These are phyloP conservation scores for Pararge aegeria DNA, from an alignment of 1,140 invertebrate genomes.

Conservation along the genomic window DNA sequence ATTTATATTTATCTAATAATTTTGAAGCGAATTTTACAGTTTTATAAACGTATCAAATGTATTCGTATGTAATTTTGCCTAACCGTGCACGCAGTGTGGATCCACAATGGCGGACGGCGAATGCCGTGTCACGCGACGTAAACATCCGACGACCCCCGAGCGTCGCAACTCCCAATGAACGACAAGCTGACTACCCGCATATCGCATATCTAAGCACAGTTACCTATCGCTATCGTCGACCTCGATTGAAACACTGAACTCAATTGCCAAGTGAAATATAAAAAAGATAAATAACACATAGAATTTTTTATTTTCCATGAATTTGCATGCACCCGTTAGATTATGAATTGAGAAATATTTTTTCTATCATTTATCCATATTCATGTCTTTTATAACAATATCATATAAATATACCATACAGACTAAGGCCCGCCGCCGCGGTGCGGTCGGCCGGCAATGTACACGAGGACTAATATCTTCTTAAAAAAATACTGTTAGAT, in stretches of 20 bases:
- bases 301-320: conserved; percentile 66
- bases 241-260: conserved; percentile 71
- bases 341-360: conserved; percentile 77
- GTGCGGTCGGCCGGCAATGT: conserved; percentile 64
- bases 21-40: conserved; percentile 27
- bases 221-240: conserved; percentile 47
- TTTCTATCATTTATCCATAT: conserved; percentile 75
- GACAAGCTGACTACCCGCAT: conserved; percentile 42
- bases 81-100: conserved; percentile 12
- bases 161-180: conserved; percentile 27
- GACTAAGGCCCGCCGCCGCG: conserved; percentile 64
- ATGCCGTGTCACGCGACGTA: conserved; percentile 10
- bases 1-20: conserved; percentile 25
- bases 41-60: conserved; percentile 27
- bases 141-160: conserved; percentile 22
- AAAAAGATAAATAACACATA: conserved; percentile 79
- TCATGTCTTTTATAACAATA: conserved; percentile 76
- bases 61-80: conserved; percentile 2
- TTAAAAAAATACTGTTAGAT: conserved; percentile 80
- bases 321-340: conserved; percentile 77
- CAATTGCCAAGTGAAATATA: conserved; percentile 72
- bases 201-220: conserved; percentile 45
- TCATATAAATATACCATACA: conserved; percentile 73
- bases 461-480: conserved; percentile 78
- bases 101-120: conserved; percentile 6